These are phyloP conservation scores for Hyperoodon ampullatus DNA, from an alignment of 2,113 vertebrate species.

Conservation along the genomic window DNA sequence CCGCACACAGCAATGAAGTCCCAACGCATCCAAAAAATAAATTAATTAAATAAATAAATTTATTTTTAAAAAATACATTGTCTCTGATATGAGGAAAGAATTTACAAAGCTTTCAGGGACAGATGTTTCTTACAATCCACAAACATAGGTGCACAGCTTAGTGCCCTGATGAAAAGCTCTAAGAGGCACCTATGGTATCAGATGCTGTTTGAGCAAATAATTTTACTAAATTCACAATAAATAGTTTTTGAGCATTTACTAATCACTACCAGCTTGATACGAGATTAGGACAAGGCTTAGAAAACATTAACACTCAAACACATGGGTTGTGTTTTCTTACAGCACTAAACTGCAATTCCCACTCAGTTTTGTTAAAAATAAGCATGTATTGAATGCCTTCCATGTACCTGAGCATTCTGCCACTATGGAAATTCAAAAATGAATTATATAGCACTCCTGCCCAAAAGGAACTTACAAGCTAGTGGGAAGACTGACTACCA, in stretches of 20 bases:
- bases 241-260: constrained; percentile 27
- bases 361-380: constrained; percentile 27
- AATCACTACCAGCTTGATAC: neutral
- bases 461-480: neutral
- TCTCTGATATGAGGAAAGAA: neutral
- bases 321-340: neutral
- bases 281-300: neutral
- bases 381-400: neutral
- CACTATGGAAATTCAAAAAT: neutral
- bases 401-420: neutral
- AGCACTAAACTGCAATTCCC: neutral
- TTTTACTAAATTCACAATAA: constrained; percentile 43
- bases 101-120: neutral
- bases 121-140: neutral
- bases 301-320: constrained; percentile 1
- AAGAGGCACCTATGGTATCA: neutral
- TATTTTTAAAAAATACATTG: neutral
- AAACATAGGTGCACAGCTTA: neutral
- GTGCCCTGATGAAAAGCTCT: neutral
- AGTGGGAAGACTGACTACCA: neutral
- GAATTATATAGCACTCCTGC: neutral
- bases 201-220: neutral
- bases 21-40: too few species aligned
- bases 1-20: too few species aligned
- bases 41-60: too few species aligned